Evolutionary conservation across 2,888 invertebrate genomes (phyloP).

Genomic region (Neoitamus cyanurus): DNA sequence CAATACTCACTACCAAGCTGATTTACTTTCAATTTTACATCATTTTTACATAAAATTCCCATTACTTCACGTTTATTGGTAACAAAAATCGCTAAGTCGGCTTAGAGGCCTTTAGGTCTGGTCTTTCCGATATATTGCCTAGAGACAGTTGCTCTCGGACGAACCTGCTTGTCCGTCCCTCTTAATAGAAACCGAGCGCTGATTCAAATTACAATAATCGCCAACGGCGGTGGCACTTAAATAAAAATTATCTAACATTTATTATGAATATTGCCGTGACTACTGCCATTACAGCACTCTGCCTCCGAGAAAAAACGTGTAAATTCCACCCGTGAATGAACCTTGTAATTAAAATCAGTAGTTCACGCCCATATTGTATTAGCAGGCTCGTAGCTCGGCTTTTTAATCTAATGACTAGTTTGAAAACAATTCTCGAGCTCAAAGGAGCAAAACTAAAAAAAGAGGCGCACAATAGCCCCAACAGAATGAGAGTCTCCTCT

Average conservation of each 20-base stretch:
- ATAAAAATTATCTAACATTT: constrained; percentile 33
- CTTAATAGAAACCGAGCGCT: constrained; percentile 7
- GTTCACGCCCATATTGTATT: constrained; percentile 36
- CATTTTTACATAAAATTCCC: neutral
- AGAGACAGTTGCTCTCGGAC: neutral
- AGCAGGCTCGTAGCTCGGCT: constrained; percentile 3
- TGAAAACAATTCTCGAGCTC: constrained; percentile 8
- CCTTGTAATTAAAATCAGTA: constrained; percentile 31
- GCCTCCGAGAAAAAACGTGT: constrained; percentile 1
- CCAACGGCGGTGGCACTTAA: neutral
- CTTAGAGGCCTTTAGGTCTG: neutral
- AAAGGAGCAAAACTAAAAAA: neutral
- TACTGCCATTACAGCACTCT: constrained; percentile 16
- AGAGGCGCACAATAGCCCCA: neutral
- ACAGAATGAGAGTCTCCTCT: neutral
- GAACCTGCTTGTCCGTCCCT: neutral
- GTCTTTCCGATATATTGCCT: neutral
- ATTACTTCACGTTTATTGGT: neutral
- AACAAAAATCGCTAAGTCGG: neutral
- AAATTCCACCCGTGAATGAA: constrained; percentile 32
- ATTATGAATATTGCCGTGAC: constrained; percentile 20
- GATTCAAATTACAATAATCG: constrained; percentile 22
- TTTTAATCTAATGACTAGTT: constrained; percentile 33
- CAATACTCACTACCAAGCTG: neutral
- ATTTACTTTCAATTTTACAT: neutral